Conservation (phyloP, 92 coral and sea anemone genomes). For the Zoanthus solanderi region DNA sequence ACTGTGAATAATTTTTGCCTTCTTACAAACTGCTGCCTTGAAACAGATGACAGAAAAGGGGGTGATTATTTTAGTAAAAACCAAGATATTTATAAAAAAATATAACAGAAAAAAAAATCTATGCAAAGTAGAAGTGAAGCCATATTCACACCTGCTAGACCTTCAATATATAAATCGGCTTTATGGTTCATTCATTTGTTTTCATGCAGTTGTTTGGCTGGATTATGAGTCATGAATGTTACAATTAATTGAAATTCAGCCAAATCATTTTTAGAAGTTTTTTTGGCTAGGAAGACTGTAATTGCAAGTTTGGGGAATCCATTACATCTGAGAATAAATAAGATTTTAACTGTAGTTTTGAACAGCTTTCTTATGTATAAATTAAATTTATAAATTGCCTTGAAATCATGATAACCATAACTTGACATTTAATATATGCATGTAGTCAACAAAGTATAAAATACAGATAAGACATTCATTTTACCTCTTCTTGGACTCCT, state of each 20-base stretch:
- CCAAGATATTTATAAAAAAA: neutral
- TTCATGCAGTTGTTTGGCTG: neutral
- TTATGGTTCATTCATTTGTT: neutral
- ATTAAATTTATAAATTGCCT: neutral
- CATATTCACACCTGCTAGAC: too few species aligned
- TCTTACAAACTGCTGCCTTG: constrained; percentile 7
- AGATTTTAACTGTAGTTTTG: neutral
- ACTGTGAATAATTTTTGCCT: too few species aligned
- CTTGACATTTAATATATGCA: neutral
- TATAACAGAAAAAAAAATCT: neutral
- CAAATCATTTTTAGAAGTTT: neutral
- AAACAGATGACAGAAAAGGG: neutral
- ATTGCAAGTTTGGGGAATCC: constrained; percentile 5
- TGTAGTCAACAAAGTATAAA: neutral
- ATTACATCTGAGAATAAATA: neutral
- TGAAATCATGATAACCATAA: neutral
- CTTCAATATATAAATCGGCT: too few species aligned
- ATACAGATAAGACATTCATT: neutral
- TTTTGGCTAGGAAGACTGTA: neutral
- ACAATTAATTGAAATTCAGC: neutral
- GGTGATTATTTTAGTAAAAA: neutral
- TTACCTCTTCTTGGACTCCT: neutral
- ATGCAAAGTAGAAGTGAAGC: neutral
- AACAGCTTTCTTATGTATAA: neutral
- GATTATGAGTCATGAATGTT: neutral